phyloP scores from a whole-genome alignment of 64 coral and sea anemone species.

The Porites australiensis region DNA sequence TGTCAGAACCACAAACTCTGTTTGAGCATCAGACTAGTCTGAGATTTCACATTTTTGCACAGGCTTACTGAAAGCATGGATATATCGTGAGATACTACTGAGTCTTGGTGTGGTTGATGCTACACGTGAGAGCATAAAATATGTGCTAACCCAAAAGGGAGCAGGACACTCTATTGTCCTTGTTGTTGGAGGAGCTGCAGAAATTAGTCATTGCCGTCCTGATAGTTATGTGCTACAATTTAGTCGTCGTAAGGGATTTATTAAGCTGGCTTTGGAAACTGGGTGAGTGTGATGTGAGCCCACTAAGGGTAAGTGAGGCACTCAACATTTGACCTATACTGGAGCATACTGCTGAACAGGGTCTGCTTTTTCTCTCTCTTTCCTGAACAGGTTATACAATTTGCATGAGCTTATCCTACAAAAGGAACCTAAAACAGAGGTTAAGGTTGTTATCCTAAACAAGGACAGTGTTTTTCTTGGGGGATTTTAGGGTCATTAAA shows the following conservation, averaged over 20 bases:
- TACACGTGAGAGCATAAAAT: conserved; percentile 41
- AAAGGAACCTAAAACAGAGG: too few relatives aligned
- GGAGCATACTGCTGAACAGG: too few relatives aligned
- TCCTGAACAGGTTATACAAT: too few relatives aligned
- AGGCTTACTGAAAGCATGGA: background rate
- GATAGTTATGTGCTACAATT: conserved; percentile 50
- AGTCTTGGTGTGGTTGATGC: conserved; percentile 62
- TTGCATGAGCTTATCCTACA: too few relatives aligned
- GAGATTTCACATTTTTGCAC: background rate
- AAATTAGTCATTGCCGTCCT: background rate
- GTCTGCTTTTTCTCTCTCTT: too few relatives aligned
- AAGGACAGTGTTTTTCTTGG: too few relatives aligned
- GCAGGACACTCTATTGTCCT: conserved; percentile 65
- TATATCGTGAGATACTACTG: conserved; percentile 70
- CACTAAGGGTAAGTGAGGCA: too few relatives aligned
- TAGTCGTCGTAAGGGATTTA: conserved; percentile 67
- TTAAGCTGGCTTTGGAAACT: conserved; percentile 67
- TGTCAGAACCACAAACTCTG: too few relatives aligned
- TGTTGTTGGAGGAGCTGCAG: conserved; percentile 63
- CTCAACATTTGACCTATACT: too few relatives aligned
- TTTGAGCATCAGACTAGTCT: background rate
- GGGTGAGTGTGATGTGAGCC: conserved; percentile 32
- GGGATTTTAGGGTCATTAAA: too few relatives aligned
- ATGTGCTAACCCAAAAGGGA: conserved; percentile 42
- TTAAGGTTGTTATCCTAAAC: too few relatives aligned